Base-by-base conservation (phyloP, 2,888 invertebrate genomes). In the Drosophila vallismaia region DNA sequence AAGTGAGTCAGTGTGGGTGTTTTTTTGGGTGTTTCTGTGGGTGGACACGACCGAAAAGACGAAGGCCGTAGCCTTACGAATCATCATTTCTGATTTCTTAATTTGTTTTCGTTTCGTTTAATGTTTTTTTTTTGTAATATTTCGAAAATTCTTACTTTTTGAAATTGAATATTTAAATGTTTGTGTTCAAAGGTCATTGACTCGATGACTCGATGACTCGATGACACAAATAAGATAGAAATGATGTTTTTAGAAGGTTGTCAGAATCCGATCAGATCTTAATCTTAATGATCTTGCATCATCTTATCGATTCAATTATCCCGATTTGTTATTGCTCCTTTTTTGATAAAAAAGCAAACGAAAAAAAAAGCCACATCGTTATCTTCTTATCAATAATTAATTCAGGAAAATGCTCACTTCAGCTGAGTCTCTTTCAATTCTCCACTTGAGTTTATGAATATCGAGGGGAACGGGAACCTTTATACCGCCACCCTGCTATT, bases 301-400 rank as follows among this genome's bases (percentile, higher is more conserved):
- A n/a, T 36, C n/a, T 5, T 4, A 38, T 28, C 28, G 12, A 9
- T 29, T 44, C 54, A 56, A 55, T 54, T 31, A 45, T 28, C 36
- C 36, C 38, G 29, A 10, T 19, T 28, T 36, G 26, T n/a, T 14
- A 62, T 26, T 24, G 10, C 42, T 42, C 9, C 36, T 10, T 36
- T 36, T 36, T 36, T 36, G n/a, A 36, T 36, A n/a, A n/a, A 36
- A 5, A 36, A 31, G 38, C 4, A n/a, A 40, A 6, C 24, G 2
- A n/a, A 36, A 38, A 14, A 38, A 14, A 48, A 28, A 7, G 28
- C 49, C 7, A 42, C 60, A 31, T 62, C 63, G 63, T 62, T 62
- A 62, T 62, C 60, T 62, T 36, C 63, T 62, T 62, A 62, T 48
- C 63, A 38, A 62, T 62, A 62, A 62, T 62, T 62, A 62, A 62